Evolutionary conservation across 2,113 vertebrate species (phyloP), one percentile per base, ranked within the genome.

Genomic region (Chaetura pelagica): DNA sequence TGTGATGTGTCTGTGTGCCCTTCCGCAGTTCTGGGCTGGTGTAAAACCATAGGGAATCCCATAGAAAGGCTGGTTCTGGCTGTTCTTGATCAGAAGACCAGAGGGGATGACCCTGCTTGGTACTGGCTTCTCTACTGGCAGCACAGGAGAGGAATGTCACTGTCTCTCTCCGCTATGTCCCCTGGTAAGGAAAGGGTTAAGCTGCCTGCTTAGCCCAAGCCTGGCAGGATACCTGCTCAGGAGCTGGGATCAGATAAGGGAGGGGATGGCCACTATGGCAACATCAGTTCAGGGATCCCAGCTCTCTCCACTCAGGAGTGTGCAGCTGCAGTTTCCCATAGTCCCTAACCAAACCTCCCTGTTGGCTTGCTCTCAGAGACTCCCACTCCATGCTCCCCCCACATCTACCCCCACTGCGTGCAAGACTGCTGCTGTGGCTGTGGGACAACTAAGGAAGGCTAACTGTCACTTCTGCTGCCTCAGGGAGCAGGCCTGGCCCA

Each of bases 291-390:
- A 63, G 27, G 15, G 22, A 42, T 93, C 49, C 26, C 44, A 64
- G 72, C 38, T 80, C 16, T 90, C 32, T 19, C 9, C 34, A 17
- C 4, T 10, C 30, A 16, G 66, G 19, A 38, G 15, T 4, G 4
- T 61, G 46, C 1, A 1, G 26, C 21, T 48, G 54, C 71, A 29
- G 54, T 21, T 23, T 74, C 3, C 1, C 35, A 9, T 32, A 62
- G 61, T 2, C 40, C 57, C 48, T 69, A 29, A 11, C 1, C 2
- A 17, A 74, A 7, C 30, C 32, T 91, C 35, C n/a, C 20, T 26
- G 19, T 59, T 23, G 27, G n/a, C 19, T 49, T 46, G 7, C 34
- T 59, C 1, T 15, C 1, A 0, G 19, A 29, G 9, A 30, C 2
- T 68, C 49, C 14, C 44, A 48, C 27, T 6, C 38, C 13, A 2